Evolutionary conservation across 2,888 invertebrate species (phyloP).

Genomic region (Deilephila elpenor): DNA sequence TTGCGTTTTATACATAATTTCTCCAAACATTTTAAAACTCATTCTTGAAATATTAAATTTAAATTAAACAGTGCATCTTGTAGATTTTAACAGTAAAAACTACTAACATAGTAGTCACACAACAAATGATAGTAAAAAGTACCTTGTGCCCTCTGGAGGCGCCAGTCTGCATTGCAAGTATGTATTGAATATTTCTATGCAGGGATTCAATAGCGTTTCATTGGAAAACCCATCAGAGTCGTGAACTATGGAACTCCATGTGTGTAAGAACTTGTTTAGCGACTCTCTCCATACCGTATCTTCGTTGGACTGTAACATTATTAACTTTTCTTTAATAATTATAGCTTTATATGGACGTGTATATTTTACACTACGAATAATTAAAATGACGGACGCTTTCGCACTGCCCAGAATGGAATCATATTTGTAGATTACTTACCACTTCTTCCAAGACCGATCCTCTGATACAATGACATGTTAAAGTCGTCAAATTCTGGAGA

Average conservation of each 20-base stretch:
- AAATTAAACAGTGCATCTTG: too few species aligned
- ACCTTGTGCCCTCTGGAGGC: constrained; percentile 90
- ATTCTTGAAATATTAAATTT: too few species aligned
- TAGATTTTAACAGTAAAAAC: too few species aligned
- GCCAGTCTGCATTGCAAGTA: constrained; percentile 92
- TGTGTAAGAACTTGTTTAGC: constrained; percentile 77
- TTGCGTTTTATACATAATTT: too few species aligned
- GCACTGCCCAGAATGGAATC: background rate
- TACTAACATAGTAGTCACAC: too few species aligned
- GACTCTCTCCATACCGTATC: constrained; percentile 79
- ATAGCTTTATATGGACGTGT: too few species aligned
- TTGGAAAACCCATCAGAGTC: constrained; percentile 70
- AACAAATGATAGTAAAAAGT: constrained; percentile 29
- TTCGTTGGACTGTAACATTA: constrained; percentile 64
- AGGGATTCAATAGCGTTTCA: constrained; percentile 71
- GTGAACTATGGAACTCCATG: constrained; percentile 77
- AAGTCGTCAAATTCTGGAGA: constrained; percentile 72
- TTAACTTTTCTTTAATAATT: background rate
- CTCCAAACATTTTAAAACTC: too few species aligned
- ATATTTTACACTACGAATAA: too few species aligned
- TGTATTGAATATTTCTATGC: constrained; percentile 89
- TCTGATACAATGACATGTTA: constrained; percentile 76
- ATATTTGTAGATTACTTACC: constrained; percentile 58
- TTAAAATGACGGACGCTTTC: background rate
- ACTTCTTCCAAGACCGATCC: constrained; percentile 77